Percentiles rank a stretch among this genome's conserved stretches.
Evolutionary conservation across 2,888 invertebrate species (phyloP).

Genomic region (Diarsia rubi): DNA sequence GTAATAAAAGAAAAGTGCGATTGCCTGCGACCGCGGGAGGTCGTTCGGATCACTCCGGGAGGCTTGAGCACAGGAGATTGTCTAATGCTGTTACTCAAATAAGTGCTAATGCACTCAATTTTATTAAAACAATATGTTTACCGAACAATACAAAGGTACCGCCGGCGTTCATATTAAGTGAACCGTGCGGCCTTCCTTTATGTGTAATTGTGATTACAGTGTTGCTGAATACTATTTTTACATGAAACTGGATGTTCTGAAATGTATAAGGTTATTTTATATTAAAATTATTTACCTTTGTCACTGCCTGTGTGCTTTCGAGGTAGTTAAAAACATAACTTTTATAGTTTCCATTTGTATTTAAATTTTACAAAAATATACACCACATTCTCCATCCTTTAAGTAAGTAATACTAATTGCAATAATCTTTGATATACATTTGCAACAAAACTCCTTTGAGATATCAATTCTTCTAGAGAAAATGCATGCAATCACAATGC

Average conservation of each 20-base stretch:
- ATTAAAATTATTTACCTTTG: neutral
- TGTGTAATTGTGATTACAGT: slow-evolving; percentile 55
- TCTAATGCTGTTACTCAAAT: slow-evolving; percentile 83
- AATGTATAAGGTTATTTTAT: neutral
- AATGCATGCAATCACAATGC: too few relatives aligned
- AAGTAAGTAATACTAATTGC: too few relatives aligned
- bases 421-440: neutral
- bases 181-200: slow-evolving; percentile 53
- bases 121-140: slow-evolving; percentile 64
- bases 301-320: neutral
- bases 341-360: neutral
- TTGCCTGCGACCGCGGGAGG: slow-evolving; percentile 77
- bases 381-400: neutral
- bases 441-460: too few relatives aligned
- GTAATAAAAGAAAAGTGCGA: slow-evolving; percentile 82
- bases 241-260: slow-evolving; percentile 13
- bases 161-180: slow-evolving; percentile 65
- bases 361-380: slow-evolving; percentile 2
- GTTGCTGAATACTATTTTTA: slow-evolving; percentile 28
- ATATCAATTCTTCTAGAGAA: neutral
- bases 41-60: slow-evolving; percentile 76
- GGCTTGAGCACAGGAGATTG: slow-evolving; percentile 76
- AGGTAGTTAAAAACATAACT: neutral
- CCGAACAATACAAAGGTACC: slow-evolving; percentile 45
- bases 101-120: slow-evolving; percentile 70